phyloP scores from a whole-genome alignment of 2,797 vertebrate species.

The Tokudaia tokunoshimensis region DNA sequence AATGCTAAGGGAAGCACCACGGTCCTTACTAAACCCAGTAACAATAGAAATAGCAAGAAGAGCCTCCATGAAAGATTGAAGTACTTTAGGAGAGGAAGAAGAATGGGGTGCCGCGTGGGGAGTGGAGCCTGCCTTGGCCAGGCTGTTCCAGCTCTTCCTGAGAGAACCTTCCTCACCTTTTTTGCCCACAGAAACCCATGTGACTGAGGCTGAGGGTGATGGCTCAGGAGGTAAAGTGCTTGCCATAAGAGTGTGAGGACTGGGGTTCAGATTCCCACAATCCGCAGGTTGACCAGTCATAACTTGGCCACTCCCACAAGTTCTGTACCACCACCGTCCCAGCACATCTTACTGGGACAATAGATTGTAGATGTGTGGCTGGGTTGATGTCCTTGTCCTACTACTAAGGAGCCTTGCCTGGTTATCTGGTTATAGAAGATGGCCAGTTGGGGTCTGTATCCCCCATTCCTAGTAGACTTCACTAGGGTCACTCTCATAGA shows the following conservation, averaged over 20 bases:
- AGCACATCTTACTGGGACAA: not conserved
- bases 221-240: not conserved
- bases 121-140: not conserved
- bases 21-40: not conserved
- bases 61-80: not conserved
- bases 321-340: not conserved
- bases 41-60: not conserved
- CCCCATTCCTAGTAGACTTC: not conserved
- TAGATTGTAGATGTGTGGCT: not conserved
- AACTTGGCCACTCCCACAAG: not conserved
- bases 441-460: not conserved
- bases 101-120: not conserved
- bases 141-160: not conserved
- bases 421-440: not conserved
- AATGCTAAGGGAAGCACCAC: not conserved
- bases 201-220: not conserved
- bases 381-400: not conserved
- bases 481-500: not conserved
- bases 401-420: not conserved
- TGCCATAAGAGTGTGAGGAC: not conserved
- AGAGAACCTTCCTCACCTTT: not conserved
- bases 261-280: not conserved
- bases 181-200: not conserved
- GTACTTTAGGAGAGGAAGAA: not conserved
- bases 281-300: not conserved